These are phyloP conservation scores for Rotaria socialis DNA, from an alignment of 2,888 invertebrate species.

Conservation along the genomic window DNA sequence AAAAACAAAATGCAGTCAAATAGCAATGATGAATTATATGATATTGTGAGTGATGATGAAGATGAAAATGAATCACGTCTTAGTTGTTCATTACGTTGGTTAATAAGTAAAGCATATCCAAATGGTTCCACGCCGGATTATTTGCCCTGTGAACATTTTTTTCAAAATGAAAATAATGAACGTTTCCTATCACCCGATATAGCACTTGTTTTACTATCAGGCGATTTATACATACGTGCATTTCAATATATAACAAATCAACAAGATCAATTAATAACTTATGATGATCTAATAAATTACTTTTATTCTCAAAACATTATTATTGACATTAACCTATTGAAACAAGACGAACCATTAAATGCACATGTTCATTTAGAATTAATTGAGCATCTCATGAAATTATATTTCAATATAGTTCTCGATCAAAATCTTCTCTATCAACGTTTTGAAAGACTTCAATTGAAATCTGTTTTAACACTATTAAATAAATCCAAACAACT, in stretches of 20 bases:
- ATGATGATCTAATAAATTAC: background rate
- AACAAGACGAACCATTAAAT: constrained; percentile 20
- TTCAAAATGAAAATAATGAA: constrained; percentile 9
- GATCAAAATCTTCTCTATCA: background rate
- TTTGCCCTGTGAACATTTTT: constrained; percentile 28
- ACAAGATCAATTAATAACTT: background rate
- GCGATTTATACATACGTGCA: constrained; percentile 14
- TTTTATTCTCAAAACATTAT: background rate
- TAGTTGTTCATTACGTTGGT: constrained; percentile 42
- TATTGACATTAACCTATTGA: background rate
- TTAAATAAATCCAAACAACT: background rate
- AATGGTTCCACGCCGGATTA: constrained; percentile 13
- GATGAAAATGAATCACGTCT: constrained; percentile 29
- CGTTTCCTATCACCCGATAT: constrained; percentile 2
- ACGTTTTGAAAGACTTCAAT: constrained; percentile 18
- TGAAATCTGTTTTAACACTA: background rate
- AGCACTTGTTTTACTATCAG: constrained; percentile 22
- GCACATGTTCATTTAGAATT: constrained; percentile 3
- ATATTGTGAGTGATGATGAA: constrained; percentile 11
- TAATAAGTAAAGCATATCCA: constrained; percentile 38
- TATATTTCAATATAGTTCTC: background rate
- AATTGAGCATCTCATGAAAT: background rate
- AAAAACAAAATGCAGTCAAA: constrained; percentile 11
- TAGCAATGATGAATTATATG: background rate
- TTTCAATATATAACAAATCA: background rate